Evolutionary conservation across 2,113 vertebrate species (phyloP), one percentile per base, ranked within the genome.

Genomic region (Calidris pugnax): DNA sequence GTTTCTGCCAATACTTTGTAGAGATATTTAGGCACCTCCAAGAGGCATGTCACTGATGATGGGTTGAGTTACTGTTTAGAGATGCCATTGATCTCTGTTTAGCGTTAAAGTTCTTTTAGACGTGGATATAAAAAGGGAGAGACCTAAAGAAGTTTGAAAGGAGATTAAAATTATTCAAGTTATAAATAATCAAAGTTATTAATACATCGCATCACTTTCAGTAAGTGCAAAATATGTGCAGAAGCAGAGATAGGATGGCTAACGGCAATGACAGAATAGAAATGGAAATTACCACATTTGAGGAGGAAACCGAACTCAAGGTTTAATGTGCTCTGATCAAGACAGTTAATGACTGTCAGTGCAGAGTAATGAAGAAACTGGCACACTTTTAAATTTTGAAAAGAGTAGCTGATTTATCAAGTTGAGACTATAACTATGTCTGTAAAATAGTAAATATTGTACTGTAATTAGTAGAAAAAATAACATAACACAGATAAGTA

Each of bases 211-310:
- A 67, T 77, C n/a, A 12, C 59, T 87, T 84, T 78, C 56, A 66
- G 33, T 43, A 79, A 76, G 8, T 73, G 37, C 12, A 81, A 87
- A 89, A 24, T 56, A 10, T 43, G 64, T 62, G 22, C 23, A 82
- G 37, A 24, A 56, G 16, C 15, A 51, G 69, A 89, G 56, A 68
- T 4, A 82, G 19, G 18, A 79, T 20, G 48, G 47, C 27, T 93
- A 64, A 88, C 90, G 78, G 53, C 67, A 76, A 24, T 75, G 87
- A 87, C 78, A 95, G 53, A 90, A 79, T 10, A 90, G 75, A 85
- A 92, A 66, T 68, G 71, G 74, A 93, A 93, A 94, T 95, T 83
- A 64, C 33, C 14, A 35, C 39, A 68, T 69, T n/a, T 79, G 48
- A 85, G 62, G 20, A 91, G 66, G 75, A 96, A 96, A 76, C 39